A percentile compares a stretch with the other conserved stretches of the same genome.
These are phyloP conservation scores for Haemorhous mexicanus DNA, from an alignment of 2,113 vertebrate genomes.

Conservation along the genomic window DNA sequence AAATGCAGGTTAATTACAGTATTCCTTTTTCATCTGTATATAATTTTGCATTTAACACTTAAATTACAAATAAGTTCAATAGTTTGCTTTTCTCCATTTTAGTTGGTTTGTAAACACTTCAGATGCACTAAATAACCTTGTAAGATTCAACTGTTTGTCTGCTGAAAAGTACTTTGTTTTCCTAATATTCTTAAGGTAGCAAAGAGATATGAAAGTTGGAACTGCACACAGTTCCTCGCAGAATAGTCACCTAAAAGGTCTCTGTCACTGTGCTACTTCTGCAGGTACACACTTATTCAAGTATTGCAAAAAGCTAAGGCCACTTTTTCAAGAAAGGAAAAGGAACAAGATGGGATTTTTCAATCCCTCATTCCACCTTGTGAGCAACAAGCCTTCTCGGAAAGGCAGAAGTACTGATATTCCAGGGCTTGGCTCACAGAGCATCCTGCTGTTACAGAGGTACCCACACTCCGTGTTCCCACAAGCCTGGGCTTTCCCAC, in stretches of 20 bases:
- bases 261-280: constrained; percentile 76
- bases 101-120: constrained; percentile 77
- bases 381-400: constrained; percentile 59
- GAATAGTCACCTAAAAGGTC: constrained; percentile 69
- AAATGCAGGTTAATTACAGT: constrained; percentile 76
- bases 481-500: constrained; percentile 51
- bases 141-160: constrained; percentile 68
- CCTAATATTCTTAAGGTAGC: constrained; percentile 73
- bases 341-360: constrained; percentile 67
- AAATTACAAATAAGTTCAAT: constrained; percentile 73
- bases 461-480: constrained; percentile 15
- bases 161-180: constrained; percentile 68
- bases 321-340: constrained; percentile 81
- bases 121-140: constrained; percentile 72
- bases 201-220: constrained; percentile 70
- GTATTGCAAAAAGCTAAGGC: constrained; percentile 87
- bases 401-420: constrained; percentile 49
- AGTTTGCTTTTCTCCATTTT: constrained; percentile 67
- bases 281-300: constrained; percentile 78
- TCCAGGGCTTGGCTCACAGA: constrained; percentile 54
- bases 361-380: constrained; percentile 64
- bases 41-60: constrained; percentile 68
- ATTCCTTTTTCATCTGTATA: constrained; percentile 71
- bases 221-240: constrained; percentile 46
- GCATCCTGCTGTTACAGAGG: constrained; percentile 34